Evolutionary conservation across 2,797 vertebrate species (phyloP).

Genomic region (Okamejei kenojei): DNA sequence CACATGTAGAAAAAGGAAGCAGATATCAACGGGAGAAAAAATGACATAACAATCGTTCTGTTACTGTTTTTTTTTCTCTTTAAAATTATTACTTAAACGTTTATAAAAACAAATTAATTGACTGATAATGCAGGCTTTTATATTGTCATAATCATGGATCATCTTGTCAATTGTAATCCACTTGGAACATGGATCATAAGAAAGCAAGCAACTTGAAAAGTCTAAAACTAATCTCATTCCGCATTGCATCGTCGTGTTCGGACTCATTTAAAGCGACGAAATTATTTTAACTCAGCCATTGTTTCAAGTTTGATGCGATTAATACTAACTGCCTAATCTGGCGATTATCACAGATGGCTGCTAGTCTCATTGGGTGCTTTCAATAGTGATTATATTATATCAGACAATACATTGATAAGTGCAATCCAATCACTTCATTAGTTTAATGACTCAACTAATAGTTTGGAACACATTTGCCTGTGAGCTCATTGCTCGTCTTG

Average conservation of each 20-base stretch:
- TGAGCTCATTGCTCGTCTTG: background rate
- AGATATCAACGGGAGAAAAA: background rate
- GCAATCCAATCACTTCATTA: constrained; percentile 26
- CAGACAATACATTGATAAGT: constrained; percentile 33
- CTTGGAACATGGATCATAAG: background rate
- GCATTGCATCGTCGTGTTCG: background rate
- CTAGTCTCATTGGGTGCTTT: background rate
- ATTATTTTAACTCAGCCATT: background rate
- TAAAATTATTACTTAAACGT: background rate
- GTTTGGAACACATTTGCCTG: background rate
- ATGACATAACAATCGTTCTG: background rate
- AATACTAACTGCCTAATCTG: constrained; percentile 32
- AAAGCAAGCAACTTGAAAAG: background rate
- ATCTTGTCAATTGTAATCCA: background rate
- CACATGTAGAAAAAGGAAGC: too few species aligned
- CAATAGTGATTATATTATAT: constrained; percentile 30
- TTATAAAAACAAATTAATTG: background rate
- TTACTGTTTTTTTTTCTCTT: background rate
- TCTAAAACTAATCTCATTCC: background rate
- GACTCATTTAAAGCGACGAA: background rate
- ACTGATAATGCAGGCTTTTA: background rate
- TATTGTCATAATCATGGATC: background rate
- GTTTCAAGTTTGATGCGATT: constrained; percentile 20
- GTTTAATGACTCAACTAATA: constrained; percentile 11
- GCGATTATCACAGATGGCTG: background rate